phyloP scores from a whole-genome alignment of 1,140 invertebrate species.

The Aporrectodea caliginosa region DNA sequence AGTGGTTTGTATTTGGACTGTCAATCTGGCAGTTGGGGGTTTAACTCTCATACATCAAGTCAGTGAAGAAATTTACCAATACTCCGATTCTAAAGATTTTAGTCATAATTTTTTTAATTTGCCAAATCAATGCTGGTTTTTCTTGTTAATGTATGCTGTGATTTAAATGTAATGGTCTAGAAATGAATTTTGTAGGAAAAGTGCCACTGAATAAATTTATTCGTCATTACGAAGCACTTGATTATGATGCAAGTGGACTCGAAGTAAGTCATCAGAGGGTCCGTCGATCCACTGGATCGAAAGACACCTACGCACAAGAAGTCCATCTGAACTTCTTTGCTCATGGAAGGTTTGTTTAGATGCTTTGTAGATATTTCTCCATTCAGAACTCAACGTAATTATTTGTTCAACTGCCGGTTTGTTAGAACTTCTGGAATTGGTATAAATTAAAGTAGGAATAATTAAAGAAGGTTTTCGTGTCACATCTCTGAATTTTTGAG shows the following conservation, averaged over 20 bases:
- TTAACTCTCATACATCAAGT: too few species aligned
- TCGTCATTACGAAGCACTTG: slow-evolving; percentile 15
- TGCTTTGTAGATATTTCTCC: background rate
- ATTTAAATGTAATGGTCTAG: too few species aligned
- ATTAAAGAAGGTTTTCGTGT: background rate
- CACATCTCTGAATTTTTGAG: too few species aligned
- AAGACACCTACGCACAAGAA: background rate
- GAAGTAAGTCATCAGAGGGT: slow-evolving; percentile 5
- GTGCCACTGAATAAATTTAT: slow-evolving; percentile 11
- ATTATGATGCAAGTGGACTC: background rate
- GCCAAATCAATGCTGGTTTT: too few species aligned
- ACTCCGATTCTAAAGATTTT: too few species aligned
- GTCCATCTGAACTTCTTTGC: slow-evolving; percentile 9
- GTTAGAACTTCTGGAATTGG: background rate
- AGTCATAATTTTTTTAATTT: too few species aligned
- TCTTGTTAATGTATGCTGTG: too few species aligned
- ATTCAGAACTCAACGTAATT: background rate
- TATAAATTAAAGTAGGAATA: background rate
- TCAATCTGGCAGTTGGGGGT: too few species aligned
- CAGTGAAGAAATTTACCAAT: too few species aligned
- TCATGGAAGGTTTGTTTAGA: slow-evolving; percentile 15
- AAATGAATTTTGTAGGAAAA: slow-evolving; percentile 13
- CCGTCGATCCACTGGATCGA: background rate
- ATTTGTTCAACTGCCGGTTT: background rate
- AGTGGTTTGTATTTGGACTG: too few species aligned